Base-by-base conservation (phyloP, 2,888 invertebrate species). In the Conchocele bisecta region DNA sequence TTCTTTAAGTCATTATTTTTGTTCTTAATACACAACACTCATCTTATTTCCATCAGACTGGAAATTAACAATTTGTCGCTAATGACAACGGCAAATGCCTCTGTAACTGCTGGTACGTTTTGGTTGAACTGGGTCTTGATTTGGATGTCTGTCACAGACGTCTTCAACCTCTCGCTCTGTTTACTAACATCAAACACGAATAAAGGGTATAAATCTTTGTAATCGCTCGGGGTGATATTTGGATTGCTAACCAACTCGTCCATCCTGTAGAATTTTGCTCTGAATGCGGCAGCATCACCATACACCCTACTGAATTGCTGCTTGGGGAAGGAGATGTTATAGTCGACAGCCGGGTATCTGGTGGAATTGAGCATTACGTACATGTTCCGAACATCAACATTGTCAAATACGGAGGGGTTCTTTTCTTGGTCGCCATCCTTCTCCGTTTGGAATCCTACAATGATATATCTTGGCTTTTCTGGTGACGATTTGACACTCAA, bases 151-250 rank as follows among this genome's bases (percentile, higher is more conserved):
- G 37, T 37, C 28, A 50, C 57, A 0, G 56, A 56, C 13, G 15
- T 33, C 35, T 64, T 65, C 7, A 66, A 42, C 41, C 59, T 6
- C 48, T 71, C 71, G 24, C 59, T 60, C 48, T 71, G 71, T 20
- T 71, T 69, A 33, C 66, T 60, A 13, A 71, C 66, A 31, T 71
- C 71, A 42, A 71, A 54, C 6, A 71, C 71, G 24, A 71, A 60
- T n/a, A 67, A 24, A 9, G 66, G 56, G 24, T 29, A 71, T 11
- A 67, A 41, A 24, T 33, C 41, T 26, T 57, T 70, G 31, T 48
- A 70, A 39, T 65, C 65, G 9, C 11, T 51, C 26, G 59, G 59
- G 59, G 50, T 59, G 20, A 59, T 59, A 35, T 59, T 48, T 6
- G 48, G 31, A 28, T 59, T 59, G n/a, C 15, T 33, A 15, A 60